Percentiles rank a stretch among this genome's conserved stretches.
phyloP scores from a whole-genome alignment of 2,113 vertebrate species.

The Neogale vison region DNA sequence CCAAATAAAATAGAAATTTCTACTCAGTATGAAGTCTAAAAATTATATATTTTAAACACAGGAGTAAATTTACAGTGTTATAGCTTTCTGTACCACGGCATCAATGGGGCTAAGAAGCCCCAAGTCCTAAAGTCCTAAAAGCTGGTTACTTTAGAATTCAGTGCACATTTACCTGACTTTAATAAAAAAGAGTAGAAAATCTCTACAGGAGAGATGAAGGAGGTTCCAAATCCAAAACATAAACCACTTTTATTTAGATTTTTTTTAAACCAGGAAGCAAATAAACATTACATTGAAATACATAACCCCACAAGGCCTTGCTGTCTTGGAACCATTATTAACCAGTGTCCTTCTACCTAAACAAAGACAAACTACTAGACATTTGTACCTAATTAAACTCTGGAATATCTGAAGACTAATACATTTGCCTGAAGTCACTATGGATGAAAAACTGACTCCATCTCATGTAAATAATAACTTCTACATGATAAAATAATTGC shows the following conservation, averaged over 20 bases:
- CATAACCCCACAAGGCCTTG: not conserved
- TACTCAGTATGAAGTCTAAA: not conserved
- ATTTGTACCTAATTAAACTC: conserved; percentile 3
- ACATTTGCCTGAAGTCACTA: not conserved
- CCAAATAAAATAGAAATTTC: not conserved
- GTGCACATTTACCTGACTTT: not conserved
- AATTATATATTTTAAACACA: not conserved
- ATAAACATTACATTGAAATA: not conserved
- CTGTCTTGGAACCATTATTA: not conserved
- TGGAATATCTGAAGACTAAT: not conserved
- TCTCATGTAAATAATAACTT: not conserved
- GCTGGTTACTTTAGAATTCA: not conserved
- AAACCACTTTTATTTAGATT: not conserved
- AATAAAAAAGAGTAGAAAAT: not conserved
- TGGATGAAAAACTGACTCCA: not conserved
- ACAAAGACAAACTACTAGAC: not conserved
- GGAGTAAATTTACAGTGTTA: not conserved
- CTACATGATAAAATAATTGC: not conserved
- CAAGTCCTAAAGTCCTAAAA: not conserved
- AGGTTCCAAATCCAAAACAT: not conserved
- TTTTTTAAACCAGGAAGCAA: conserved; percentile 27
- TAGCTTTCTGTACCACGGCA: not conserved
- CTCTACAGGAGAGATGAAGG: not conserved
- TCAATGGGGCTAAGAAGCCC: not conserved
- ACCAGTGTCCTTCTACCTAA: not conserved